Conservation (phyloP, 2,113 vertebrate species). For the Rhabdornis inornatus region DNA sequence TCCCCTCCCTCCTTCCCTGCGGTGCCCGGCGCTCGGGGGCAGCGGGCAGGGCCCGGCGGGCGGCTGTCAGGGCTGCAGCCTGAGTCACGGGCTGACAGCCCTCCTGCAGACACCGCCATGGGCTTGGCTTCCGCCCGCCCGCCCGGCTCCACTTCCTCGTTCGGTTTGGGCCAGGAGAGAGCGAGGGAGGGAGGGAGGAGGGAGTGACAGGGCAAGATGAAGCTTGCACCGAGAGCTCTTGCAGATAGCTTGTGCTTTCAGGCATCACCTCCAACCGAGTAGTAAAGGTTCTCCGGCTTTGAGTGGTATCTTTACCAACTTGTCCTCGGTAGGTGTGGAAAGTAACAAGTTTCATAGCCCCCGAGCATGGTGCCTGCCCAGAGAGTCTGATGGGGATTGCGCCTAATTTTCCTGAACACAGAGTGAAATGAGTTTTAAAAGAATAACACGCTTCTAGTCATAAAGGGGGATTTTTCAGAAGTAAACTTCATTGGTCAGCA, state of each 20-base stretch:
- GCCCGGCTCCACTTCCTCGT: conserved; percentile 71
- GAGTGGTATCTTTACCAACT: neutral
- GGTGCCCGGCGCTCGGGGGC: neutral
- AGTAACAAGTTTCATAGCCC: neutral
- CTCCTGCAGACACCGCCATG: conserved; percentile 54
- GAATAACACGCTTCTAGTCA: neutral
- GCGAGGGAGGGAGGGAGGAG: neutral
- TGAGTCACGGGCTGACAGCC: conserved; percentile 65
- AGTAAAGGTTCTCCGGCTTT: neutral
- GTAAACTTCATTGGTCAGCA: neutral
- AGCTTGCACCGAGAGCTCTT: conserved; percentile 11
- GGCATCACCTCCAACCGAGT: neutral
- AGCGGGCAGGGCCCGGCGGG: conserved; percentile 58
- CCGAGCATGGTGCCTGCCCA: neutral
- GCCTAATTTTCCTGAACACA: neutral
- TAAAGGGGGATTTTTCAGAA: neutral
- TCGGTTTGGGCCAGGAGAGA: conserved; percentile 24
- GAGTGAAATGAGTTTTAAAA: neutral
- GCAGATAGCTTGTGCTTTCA: neutral
- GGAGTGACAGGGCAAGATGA: conserved; percentile 50
- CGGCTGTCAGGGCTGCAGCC: conserved; percentile 73
- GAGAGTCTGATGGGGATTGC: neutral
- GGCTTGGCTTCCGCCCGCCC: conserved; percentile 69
- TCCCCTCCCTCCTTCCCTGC: too few relatives aligned
- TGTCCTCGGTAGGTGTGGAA: neutral